phyloP scores from a whole-genome alignment of 35 echinoderm and acorn worm species.

The Anneissia japonica region DNA sequence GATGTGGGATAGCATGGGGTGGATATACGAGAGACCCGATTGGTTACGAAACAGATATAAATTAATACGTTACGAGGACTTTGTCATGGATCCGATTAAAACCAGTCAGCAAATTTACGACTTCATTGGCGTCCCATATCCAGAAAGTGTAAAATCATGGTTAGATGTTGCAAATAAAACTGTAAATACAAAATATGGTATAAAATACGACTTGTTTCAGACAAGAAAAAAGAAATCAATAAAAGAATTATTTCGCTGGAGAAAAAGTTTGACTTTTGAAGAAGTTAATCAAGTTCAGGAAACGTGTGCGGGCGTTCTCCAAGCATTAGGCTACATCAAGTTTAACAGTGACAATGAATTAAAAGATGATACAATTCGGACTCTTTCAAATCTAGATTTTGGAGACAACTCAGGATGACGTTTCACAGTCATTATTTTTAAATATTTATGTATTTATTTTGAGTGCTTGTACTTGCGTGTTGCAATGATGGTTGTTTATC shows the following conservation, averaged over 20 bases:
- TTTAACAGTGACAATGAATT: slow-evolving; percentile 20
- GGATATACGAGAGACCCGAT: slow-evolving; percentile 25
- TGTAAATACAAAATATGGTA: slow-evolving; percentile 9
- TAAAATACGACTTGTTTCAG: slow-evolving; percentile 17
- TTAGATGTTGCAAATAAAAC: slow-evolving; percentile 51
- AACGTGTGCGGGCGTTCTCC: slow-evolving; percentile 64
- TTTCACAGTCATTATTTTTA: no score
- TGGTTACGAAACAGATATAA: slow-evolving; percentile 70
- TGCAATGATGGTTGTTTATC: no score
- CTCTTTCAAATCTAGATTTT: neutral
- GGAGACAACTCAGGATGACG: neutral
- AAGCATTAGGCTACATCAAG: slow-evolving; percentile 50
- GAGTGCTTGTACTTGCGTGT: no score
- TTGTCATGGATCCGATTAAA: slow-evolving; percentile 51
- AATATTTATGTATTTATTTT: no score
- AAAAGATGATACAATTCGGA: neutral
- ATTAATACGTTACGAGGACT: slow-evolving; percentile 82
- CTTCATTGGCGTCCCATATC: slow-evolving; percentile 69
- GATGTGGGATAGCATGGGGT: slow-evolving; percentile 49
- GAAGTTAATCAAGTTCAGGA: slow-evolving; percentile 61
- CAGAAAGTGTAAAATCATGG: slow-evolving; percentile 48
- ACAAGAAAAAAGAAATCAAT: slow-evolving; percentile 82
- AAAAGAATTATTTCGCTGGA: slow-evolving; percentile 48
- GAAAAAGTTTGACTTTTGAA: slow-evolving; percentile 35
- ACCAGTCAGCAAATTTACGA: slow-evolving; percentile 59